Percentiles rank a stretch among this genome's conserved stretches.
Evolutionary conservation across 2,797 vertebrate species (phyloP).

Genomic region (Botia almorhae): DNA sequence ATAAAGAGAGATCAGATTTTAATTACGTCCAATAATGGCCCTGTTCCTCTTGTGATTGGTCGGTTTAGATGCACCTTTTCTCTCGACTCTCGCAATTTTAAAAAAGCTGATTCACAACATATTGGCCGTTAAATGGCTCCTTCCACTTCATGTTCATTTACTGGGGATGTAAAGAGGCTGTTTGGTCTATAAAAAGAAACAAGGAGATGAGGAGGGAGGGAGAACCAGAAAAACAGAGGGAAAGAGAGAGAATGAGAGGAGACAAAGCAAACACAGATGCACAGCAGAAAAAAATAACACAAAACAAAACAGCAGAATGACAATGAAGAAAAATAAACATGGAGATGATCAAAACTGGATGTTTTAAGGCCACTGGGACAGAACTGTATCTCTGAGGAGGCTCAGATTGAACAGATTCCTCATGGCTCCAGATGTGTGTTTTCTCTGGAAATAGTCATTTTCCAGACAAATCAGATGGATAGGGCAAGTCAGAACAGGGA

Average conservation of each 20-base stretch:
- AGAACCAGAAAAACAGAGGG: neutral
- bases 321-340: neutral
- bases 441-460: neutral
- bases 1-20: neutral
- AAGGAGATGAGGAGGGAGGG: neutral
- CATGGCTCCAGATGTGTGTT: neutral
- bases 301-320: neutral
- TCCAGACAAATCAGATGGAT: neutral
- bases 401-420: neutral
- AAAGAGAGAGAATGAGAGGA: neutral
- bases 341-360: neutral
- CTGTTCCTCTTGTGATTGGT: neutral
- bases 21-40: neutral
- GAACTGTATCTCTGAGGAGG: neutral
- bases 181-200: slow-evolving; percentile 18
- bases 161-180: neutral
- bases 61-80: neutral
- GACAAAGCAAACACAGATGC: slow-evolving; percentile 8
- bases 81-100: neutral
- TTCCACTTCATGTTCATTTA: slow-evolving; percentile 7
- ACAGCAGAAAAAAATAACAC: neutral
- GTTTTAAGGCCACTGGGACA: neutral
- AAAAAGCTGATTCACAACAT: slow-evolving; percentile 1
- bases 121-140: neutral
- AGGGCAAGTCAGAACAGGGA: neutral